A percentile compares a stretch with the other conserved stretches of the same genome.
Evolutionary conservation across 2,797 vertebrate species (phyloP).

Genomic region (Hylomyscus alleni): DNA sequence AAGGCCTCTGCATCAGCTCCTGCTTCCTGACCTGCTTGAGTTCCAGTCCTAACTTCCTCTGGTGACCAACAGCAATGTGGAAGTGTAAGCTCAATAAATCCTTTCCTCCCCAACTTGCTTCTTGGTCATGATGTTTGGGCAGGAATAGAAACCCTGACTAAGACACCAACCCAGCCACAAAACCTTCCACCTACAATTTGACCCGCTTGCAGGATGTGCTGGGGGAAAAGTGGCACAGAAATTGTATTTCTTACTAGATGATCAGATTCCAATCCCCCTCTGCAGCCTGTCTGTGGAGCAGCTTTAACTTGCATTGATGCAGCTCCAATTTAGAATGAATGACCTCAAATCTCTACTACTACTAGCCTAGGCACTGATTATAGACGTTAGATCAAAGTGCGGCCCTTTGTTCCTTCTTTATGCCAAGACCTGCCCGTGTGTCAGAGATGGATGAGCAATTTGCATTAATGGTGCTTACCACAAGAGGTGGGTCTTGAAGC

Average conservation of each 20-base stretch:
- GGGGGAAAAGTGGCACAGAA: neutral
- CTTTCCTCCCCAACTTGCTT: too few relatives aligned
- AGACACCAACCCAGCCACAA: neutral
- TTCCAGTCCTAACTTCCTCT: too few relatives aligned
- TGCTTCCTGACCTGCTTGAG: too few relatives aligned
- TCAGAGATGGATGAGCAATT: neutral
- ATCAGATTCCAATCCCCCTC: neutral
- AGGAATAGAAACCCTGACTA: too few relatives aligned
- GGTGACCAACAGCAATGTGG: too few relatives aligned
- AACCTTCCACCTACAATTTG: neutral
- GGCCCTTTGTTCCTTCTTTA: neutral
- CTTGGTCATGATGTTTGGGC: too few relatives aligned
- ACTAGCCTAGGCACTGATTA: neutral
- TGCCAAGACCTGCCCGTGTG: neutral
- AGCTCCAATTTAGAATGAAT: neutral
- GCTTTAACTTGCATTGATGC: neutral
- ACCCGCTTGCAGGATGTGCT: neutral
- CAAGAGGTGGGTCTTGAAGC: neutral
- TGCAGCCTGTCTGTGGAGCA: neutral
- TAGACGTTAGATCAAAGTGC: neutral
- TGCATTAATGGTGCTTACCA: neutral
- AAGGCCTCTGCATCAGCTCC: too few relatives aligned
- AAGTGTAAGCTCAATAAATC: too few relatives aligned
- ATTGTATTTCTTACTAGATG: neutral
- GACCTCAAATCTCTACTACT: constrained; percentile 24